Percentiles rank a stretch among this genome's conserved stretches.
These are phyloP conservation scores for Ceratoteleas bidentatus DNA, from an alignment of 1,140 invertebrate species.

Conservation along the genomic window DNA sequence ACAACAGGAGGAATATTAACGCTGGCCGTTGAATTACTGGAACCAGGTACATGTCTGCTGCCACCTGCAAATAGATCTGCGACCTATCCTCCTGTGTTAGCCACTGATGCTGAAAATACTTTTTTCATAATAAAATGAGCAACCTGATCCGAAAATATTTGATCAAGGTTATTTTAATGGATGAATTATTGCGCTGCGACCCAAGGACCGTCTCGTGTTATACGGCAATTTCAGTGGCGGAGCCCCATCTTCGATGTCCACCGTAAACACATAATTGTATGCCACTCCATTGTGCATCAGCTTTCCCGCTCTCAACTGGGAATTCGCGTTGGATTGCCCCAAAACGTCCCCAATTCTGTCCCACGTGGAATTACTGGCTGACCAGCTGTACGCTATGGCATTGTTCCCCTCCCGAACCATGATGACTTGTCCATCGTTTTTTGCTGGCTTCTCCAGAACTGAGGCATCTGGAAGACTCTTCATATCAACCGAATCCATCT, in stretches of 20 bases:
- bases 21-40: no score
- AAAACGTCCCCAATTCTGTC: slow-evolving; percentile 94
- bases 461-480: slow-evolving; percentile 90
- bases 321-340: slow-evolving; percentile 86
- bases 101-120: no score
- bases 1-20: no score
- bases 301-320: slow-evolving; percentile 86
- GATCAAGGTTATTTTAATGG: slow-evolving; percentile 90
- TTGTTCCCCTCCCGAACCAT: slow-evolving; percentile 88
- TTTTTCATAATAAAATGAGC: no score
- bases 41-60: no score
- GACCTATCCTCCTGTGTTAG: no score
- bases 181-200: slow-evolving; percentile 96
- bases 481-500: slow-evolving; percentile 91
- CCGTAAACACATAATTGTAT: slow-evolving; percentile 97
- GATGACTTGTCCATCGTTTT: slow-evolving; percentile 91
- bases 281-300: slow-evolving; percentile 92
- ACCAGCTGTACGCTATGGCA: slow-evolving; percentile 92
- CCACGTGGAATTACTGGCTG: slow-evolving; percentile 87
- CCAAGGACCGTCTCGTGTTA: slow-evolving; percentile 94
- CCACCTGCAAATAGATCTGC: no score
- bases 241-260: slow-evolving; percentile 95
- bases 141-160: slow-evolving; percentile 95
- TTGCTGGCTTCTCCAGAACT: slow-evolving; percentile 89
- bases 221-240: slow-evolving; percentile 95